Percentiles rank a stretch among this genome's conserved stretches.
phyloP scores from a whole-genome alignment of 2,113 vertebrate genomes.

The Mesoclemmys tuberculata region DNA sequence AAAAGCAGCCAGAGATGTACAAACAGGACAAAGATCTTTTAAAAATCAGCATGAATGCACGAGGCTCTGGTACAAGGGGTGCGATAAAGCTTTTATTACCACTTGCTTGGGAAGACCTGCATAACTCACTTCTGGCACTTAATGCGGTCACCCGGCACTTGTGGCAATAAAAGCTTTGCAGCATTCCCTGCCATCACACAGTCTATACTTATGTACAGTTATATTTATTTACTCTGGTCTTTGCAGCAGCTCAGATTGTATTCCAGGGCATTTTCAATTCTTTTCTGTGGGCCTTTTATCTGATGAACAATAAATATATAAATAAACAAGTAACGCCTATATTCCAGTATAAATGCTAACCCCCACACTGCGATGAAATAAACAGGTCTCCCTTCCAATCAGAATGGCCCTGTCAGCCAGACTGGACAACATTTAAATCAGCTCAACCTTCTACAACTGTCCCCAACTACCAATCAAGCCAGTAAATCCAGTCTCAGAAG shows the following conservation, averaged over 20 bases:
- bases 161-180: constrained; percentile 24
- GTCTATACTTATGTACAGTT: neutral
- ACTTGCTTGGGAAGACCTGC: accelerated
- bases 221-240: neutral
- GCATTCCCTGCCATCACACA: accelerated
- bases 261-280: neutral
- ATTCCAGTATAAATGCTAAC: neutral
- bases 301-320: neutral
- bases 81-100: neutral
- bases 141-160: neutral
- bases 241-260: accelerated
- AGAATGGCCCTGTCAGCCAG: accelerated
- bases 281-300: neutral
- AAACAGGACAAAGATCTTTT: neutral
- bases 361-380: accelerated
- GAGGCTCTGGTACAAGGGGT: neutral
- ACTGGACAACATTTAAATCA: accelerated
- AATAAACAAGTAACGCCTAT: accelerated
- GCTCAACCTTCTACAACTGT: neutral
- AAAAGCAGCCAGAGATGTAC: neutral
- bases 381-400: accelerated
- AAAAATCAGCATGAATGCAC: no score
- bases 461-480: neutral
- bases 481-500: neutral
- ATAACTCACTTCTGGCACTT: neutral